phyloP scores from a whole-genome alignment of 1,140 invertebrate genomes.

The Grapholita molesta region DNA sequence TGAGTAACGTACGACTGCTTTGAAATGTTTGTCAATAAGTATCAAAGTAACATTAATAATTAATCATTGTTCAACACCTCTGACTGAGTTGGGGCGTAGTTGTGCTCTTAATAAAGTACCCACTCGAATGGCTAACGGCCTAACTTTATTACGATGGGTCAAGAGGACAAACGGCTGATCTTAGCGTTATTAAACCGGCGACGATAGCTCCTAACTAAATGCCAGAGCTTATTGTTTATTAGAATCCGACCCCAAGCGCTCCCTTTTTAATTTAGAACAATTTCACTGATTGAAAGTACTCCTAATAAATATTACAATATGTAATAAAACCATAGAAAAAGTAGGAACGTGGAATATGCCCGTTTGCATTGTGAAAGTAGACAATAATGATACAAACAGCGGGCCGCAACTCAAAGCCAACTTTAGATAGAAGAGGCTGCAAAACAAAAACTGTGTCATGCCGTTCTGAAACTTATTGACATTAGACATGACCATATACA shows the following conservation, averaged over 20 bases:
- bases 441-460: neutral
- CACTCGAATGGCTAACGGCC: neutral
- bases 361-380: neutral
- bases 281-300: neutral
- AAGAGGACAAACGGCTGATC: slow-evolving; percentile 14
- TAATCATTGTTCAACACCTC: neutral
- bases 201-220: neutral
- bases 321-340: neutral
- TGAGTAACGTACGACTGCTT: no score
- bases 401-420: neutral
- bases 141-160: slow-evolving; percentile 17
- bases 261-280: neutral
- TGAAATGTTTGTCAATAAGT: neutral
- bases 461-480: neutral
- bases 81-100: neutral
- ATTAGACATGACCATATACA: no score
- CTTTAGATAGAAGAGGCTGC: neutral
- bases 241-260: neutral
- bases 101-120: slow-evolving; percentile 11
- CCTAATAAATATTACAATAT: neutral
- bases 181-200: slow-evolving; percentile 10
- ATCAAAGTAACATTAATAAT: neutral
- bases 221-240: neutral
- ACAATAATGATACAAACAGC: neutral
- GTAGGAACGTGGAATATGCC: neutral